A percentile compares a stretch with the other conserved stretches of the same genome.
phyloP scores from a whole-genome alignment of 2,113 vertebrate genomes.

The Halichoerus grypus region DNA sequence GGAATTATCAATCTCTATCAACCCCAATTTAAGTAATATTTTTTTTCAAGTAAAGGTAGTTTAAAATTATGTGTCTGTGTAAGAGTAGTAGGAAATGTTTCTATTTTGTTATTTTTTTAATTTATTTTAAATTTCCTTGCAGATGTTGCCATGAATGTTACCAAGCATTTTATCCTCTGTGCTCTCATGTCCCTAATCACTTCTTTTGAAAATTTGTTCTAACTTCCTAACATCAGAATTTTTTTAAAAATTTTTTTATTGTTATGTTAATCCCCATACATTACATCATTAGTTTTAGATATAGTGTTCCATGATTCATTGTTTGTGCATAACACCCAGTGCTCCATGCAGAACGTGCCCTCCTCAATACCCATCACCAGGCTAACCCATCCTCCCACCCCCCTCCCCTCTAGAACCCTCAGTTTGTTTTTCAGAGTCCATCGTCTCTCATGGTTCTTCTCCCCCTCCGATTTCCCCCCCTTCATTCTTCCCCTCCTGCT shows the following conservation, averaged over 20 bases:
- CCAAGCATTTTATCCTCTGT: not conserved
- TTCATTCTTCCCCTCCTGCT: too few relatives aligned
- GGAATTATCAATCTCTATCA: not conserved
- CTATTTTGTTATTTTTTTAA: not conserved
- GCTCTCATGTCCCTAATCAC: not conserved
- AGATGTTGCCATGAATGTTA: not conserved
- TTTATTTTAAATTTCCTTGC: not conserved
- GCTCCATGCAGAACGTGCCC: too few relatives aligned
- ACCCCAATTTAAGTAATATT: not conserved
- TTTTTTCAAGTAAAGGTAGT: not conserved
- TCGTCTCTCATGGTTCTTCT: too few relatives aligned
- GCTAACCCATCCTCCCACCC: too few relatives aligned
- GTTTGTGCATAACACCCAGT: too few relatives aligned
- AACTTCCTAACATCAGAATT: not conserved
- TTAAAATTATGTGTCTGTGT: not conserved
- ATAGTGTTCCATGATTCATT: too few relatives aligned
- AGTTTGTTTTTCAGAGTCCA: too few relatives aligned
- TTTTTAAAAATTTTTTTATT: not conserved
- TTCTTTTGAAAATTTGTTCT: conserved; percentile 33
- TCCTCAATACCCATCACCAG: too few relatives aligned
- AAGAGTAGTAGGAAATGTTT: not conserved
- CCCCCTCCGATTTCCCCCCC: too few relatives aligned
- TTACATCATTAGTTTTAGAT: too few relatives aligned
- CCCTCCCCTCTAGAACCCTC: too few relatives aligned
- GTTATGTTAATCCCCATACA: too few relatives aligned